Conservation (phyloP, 2,113 vertebrate species). For the Numenius arquata region DNA sequence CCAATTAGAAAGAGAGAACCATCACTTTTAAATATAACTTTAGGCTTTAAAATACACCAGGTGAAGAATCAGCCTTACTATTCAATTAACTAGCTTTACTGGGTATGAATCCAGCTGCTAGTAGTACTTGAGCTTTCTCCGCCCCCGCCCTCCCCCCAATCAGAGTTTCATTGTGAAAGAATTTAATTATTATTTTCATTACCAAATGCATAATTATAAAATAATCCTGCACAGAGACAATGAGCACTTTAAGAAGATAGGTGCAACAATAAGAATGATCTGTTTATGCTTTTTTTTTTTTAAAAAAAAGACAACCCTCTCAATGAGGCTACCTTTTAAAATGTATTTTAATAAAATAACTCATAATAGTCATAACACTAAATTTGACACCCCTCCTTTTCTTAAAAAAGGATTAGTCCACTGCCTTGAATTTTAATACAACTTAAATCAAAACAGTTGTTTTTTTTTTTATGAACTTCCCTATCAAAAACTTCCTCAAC, state of each 20-base stretch:
- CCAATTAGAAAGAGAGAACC: background rate
- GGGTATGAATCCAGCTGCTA: background rate
- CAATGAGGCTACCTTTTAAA: background rate
- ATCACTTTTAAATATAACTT: background rate
- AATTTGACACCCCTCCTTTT: background rate
- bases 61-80: background rate
- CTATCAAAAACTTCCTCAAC: background rate
- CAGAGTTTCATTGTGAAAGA: conserved; percentile 37
- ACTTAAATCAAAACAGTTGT: background rate
- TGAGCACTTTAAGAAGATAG: conserved; percentile 5
- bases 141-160: background rate
- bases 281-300: background rate
- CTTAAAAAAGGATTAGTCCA: background rate
- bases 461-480: background rate
- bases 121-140: background rate
- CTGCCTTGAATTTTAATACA: background rate
- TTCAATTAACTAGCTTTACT: background rate
- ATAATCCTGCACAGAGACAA: background rate
- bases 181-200: conserved; percentile 61
- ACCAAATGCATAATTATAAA: conserved; percentile 33
- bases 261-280: background rate
- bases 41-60: background rate
- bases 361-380: background rate
- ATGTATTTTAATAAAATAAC: background rate
- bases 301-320: background rate